Evolutionary conservation across 2,888 invertebrate genomes (phyloP), one percentile per base, ranked within the genome.

Genomic region (Nezara viridula): DNA sequence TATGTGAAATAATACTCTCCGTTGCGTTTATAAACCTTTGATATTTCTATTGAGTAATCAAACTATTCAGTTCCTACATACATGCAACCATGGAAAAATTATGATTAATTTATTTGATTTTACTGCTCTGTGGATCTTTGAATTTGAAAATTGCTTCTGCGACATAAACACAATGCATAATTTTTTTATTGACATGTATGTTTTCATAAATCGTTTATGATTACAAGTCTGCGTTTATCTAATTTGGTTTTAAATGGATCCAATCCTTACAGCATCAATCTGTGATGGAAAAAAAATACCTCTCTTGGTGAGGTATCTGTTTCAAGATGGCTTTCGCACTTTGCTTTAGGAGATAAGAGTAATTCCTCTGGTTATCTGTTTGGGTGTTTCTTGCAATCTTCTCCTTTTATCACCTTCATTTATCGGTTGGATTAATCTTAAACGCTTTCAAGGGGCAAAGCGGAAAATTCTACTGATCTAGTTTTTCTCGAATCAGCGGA

Each of bases 351-450:
- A 37, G 37, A 73, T 32, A 37, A 7, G 32, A 19, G 32, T 32
- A 21, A 37, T 73, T 73, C 66, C 37, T 7, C 37, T 2, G 19
- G 32, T 4, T 73, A 19, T 73, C 66, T 73, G 66, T 73, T 73
- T 37, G 19, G 19, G 37, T 37, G 66, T 73, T 73, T 37, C 66
- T 32, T 37, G 19, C 66, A 73, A 73, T 37, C 66, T 37, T 21
- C 60, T 27, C 60, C 19, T 73, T 73, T 73, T 73, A 73, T 73
- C 66, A 10, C 66, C 66, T 37, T 73, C 66, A 73, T 73, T 73
- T 73, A 73, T 73, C 66, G 32, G 19, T 9, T 73, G 32, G 32
- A 2, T 37, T 73, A 37, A 73, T 73, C 66, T 37, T 73, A 32
- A 60, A 14, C 19, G 37, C 66, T 37, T 19, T 73, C 5, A 12